Base-by-base conservation (phyloP, 2,888 invertebrate genomes). In the Choristoneura rosaceana region DNA sequence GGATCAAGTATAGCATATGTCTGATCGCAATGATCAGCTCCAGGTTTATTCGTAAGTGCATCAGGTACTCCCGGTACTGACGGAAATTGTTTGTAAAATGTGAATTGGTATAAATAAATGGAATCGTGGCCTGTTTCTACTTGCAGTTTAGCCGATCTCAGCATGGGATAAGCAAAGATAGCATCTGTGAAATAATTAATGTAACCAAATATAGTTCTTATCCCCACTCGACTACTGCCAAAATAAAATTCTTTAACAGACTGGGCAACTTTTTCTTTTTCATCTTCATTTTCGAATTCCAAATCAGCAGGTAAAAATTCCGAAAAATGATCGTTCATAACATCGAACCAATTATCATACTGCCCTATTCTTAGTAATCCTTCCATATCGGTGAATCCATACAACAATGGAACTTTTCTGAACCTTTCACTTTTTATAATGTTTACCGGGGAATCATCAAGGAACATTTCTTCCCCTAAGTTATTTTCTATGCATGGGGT, bases 11-110 rank as follows among this genome's bases (percentile, higher is more conserved):
- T 67, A 4, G 84, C 83, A 9, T 15, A 0, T 2, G 80, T 74
- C 70, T 87, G 85, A 8, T 78, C 80, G 47, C 82, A 81, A 67
- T 87, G 86, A 4, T 70, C 43, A n/a, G 85, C 85, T 4, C 85
- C 86, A 47, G 76, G 79, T 0, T 79, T 63, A 10, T 79, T 76
- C 7, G 80, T 83, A 47, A 64, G n/a, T 12, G 15, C 64, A n/a
- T 64, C 64, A n/a, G 64, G 50, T 9, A 52, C 50, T 64, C 64
- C 64, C 15, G 64, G 64, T 3, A 64, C 64, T 4, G 64, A 64
- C 12, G 64, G 64, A 15, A 15, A 52, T n/a, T 10, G n/a, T 10
- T 64, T 64, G 9, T 50, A 64, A 38, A 64, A 64, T 5, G 47
- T 64, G 34, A 33, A 64, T 15, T 17, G 38, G 15, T 64, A 64